These are phyloP conservation scores for Synanthedon tipuliformis DNA, from an alignment of 2,888 invertebrate species.

Conservation along the genomic window DNA sequence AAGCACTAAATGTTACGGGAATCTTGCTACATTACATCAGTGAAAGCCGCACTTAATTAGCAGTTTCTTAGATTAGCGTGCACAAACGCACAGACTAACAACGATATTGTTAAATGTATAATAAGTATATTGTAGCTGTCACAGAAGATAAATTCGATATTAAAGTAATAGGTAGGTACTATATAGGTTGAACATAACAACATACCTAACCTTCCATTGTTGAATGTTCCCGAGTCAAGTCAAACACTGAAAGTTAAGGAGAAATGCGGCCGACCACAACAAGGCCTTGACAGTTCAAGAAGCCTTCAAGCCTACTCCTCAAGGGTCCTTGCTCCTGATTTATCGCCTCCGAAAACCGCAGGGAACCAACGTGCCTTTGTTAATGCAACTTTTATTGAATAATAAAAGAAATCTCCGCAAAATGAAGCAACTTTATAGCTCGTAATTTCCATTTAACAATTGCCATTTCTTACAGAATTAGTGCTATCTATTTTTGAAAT, in stretches of 20 bases:
- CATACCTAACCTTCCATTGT: no score
- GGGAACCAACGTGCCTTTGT: conserved; percentile 64
- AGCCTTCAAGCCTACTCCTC: conserved; percentile 36
- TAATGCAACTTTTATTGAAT: conserved; percentile 57
- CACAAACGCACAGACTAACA: no score
- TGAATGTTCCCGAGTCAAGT: neutral
- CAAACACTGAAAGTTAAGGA: neutral
- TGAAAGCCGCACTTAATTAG: no score
- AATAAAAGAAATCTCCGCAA: conserved; percentile 61
- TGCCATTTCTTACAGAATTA: conserved; percentile 17
- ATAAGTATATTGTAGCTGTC: no score
- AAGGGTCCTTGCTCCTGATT: conserved; percentile 62
- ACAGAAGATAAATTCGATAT: no score
- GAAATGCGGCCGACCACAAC: conserved; percentile 41
- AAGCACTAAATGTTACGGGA: no score
- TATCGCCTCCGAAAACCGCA: conserved; percentile 62
- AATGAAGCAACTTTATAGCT: conserved; percentile 63
- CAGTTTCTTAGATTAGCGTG: no score
- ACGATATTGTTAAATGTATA: no score
- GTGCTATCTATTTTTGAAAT: neutral
- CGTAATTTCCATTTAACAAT: conserved; percentile 53
- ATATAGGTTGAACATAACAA: no score
- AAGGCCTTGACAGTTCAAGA: conserved; percentile 63
- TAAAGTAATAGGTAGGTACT: no score
- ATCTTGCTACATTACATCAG: no score